phyloP scores from a whole-genome alignment of 2,888 invertebrate genomes.

The Leptinotarsa juncta region DNA sequence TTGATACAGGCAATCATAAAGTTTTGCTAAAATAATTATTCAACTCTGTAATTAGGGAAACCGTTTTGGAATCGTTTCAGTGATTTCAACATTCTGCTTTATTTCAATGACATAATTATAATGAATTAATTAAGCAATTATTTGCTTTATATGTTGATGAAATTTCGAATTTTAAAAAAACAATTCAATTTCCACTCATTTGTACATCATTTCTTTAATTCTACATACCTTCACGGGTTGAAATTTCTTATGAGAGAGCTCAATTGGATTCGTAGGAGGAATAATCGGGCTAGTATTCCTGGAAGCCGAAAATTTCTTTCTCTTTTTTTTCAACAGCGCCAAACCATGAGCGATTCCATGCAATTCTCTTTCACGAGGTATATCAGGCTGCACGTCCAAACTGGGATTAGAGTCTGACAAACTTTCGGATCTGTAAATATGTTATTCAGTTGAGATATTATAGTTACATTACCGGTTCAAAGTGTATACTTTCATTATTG shows the following conservation, averaged over 20 bases:
- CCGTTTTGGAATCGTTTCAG: no score
- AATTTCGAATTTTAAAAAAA: no score
- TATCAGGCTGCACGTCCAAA: slow-evolving; percentile 62
- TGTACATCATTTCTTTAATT: not conserved
- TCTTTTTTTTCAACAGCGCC: slow-evolving; percentile 81
- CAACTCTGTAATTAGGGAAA: no score
- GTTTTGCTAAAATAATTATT: not conserved
- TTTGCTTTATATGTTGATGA: no score
- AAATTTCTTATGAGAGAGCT: slow-evolving; percentile 53
- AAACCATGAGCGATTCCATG: slow-evolving; percentile 71
- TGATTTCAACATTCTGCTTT: no score
- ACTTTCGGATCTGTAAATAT: slow-evolving; percentile 71
- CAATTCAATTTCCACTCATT: no score
- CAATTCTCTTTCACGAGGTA: slow-evolving; percentile 54
- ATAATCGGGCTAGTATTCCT: slow-evolving; percentile 74
- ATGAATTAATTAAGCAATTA: no score
- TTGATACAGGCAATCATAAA: not conserved
- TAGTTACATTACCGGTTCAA: no score
- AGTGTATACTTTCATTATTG: no score
- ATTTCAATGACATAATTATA: no score
- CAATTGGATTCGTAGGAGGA: slow-evolving; percentile 65
- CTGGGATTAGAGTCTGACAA: slow-evolving; percentile 79
- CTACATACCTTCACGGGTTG: slow-evolving; percentile 45
- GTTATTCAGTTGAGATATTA: slow-evolving; percentile 15
- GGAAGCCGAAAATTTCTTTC: slow-evolving; percentile 86